Evolutionary conservation across 2,888 invertebrate species (phyloP).

Genomic region (Rhamphomyia laevipes): DNA sequence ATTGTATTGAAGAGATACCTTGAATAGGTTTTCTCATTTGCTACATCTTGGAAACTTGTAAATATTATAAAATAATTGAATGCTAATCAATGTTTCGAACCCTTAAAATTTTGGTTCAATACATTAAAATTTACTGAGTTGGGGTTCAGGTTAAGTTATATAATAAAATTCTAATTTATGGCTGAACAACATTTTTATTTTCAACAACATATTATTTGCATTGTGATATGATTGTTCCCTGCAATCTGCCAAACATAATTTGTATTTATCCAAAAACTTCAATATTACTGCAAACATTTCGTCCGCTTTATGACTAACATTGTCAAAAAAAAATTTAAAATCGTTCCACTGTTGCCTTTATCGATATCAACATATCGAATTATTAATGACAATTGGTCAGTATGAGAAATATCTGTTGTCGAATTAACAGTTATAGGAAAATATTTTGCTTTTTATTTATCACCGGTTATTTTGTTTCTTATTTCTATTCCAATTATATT

Average conservation of each 20-base stretch:
- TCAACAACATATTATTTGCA: constrained; percentile 25
- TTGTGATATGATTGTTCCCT: constrained; percentile 7
- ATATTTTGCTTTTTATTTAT: constrained; percentile 18
- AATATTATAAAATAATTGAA: too few species aligned
- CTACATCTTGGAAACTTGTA: too few species aligned
- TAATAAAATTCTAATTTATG: too few species aligned
- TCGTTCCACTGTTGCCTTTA: constrained; percentile 9
- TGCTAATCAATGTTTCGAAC: too few species aligned
- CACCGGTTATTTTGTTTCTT: constrained; percentile 9
- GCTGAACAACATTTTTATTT: too few species aligned
- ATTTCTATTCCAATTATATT: constrained; percentile 23
- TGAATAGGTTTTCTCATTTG: too few species aligned
- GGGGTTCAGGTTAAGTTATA: too few species aligned
- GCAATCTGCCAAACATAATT: constrained; percentile 1
- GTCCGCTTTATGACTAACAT: constrained; percentile 2
- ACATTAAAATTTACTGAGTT: too few species aligned
- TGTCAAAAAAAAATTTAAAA: constrained; percentile 2
- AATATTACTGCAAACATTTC: constrained; percentile 19
- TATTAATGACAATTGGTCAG: constrained; percentile 23
- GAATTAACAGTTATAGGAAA: constrained; percentile 24
- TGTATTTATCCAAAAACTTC: background rate
- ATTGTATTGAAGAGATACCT: too few species aligned
- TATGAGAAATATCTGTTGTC: constrained; percentile 24
- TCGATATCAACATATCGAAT: constrained; percentile 19
- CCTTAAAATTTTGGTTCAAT: too few species aligned